phyloP scores from a whole-genome alignment of 1,140 invertebrate species.

The Pentalonia nigronervosa region DNA sequence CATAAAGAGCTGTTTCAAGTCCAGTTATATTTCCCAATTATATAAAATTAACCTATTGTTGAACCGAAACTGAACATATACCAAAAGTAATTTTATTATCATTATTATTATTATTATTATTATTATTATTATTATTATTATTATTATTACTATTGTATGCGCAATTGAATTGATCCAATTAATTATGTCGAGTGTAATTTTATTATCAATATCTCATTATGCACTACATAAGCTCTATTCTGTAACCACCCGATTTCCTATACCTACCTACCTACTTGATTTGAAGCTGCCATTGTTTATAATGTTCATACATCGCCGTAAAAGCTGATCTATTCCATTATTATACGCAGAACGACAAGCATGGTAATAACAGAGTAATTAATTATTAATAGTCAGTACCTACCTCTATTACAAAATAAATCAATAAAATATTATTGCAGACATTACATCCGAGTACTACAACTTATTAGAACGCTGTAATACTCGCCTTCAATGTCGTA shows the following conservation, averaged over 20 bases:
- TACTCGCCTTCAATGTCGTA: background rate
- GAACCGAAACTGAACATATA: background rate
- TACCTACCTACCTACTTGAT: background rate
- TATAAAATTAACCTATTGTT: background rate
- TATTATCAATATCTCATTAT: background rate
- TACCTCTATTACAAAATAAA: background rate
- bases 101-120: too few species aligned
- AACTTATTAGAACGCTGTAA: background rate
- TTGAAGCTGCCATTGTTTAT: background rate
- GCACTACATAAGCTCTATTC: background rate
- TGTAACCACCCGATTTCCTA: background rate
- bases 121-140: background rate
- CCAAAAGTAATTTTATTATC: background rate
- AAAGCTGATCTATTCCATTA: background rate
- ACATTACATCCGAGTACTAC: background rate
- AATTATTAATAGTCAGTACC: background rate
- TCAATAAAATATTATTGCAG: background rate
- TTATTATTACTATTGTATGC: background rate
- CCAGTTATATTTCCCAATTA: background rate
- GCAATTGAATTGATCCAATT: background rate
- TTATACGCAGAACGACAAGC: background rate
- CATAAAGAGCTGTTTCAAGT: fast-evolving
- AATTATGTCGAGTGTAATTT: background rate
- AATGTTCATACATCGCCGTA: background rate
- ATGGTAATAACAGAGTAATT: background rate